These are phyloP conservation scores for Sitobion miscanthi DNA, from an alignment of 1,140 invertebrate genomes.

Conservation along the genomic window DNA sequence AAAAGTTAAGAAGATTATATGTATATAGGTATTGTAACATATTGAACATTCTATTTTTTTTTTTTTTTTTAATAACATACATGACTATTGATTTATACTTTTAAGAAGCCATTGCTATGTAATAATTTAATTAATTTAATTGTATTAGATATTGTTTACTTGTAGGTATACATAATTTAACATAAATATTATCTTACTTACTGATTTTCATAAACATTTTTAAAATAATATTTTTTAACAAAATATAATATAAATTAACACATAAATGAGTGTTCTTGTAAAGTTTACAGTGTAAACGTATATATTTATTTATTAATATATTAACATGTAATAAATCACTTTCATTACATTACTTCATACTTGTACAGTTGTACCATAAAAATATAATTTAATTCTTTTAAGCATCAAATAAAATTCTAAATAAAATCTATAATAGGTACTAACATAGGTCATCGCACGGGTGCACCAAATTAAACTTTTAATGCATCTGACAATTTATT, in stretches of 20 bases:
- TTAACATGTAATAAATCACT: too few species aligned
- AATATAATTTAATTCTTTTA: too few species aligned
- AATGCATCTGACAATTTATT: too few species aligned
- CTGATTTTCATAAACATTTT: neutral
- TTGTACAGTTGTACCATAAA: too few species aligned
- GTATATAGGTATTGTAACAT: neutral
- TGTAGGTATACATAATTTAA: neutral
- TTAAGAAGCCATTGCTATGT: constrained; percentile 42
- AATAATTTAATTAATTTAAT: constrained; percentile 54
- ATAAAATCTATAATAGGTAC: too few species aligned
- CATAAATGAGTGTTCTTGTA: neutral
- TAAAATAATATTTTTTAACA: neutral
- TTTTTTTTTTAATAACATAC: neutral
- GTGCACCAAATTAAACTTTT: too few species aligned
- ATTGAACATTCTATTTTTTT: neutral
- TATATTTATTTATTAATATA: too few species aligned
- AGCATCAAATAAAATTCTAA: too few species aligned
- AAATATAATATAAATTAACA: constrained; percentile 9
- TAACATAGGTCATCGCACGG: too few species aligned
- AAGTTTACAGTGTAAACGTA: too few species aligned
- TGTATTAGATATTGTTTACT: constrained; percentile 40
- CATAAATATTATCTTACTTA: neutral
- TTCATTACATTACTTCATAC: too few species aligned
- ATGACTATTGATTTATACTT: constrained; percentile 30
- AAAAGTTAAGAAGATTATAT: constrained; percentile 28